These are phyloP conservation scores for Megaceryle alcyon DNA, from an alignment of 2,797 vertebrate species.

Conservation along the genomic window DNA sequence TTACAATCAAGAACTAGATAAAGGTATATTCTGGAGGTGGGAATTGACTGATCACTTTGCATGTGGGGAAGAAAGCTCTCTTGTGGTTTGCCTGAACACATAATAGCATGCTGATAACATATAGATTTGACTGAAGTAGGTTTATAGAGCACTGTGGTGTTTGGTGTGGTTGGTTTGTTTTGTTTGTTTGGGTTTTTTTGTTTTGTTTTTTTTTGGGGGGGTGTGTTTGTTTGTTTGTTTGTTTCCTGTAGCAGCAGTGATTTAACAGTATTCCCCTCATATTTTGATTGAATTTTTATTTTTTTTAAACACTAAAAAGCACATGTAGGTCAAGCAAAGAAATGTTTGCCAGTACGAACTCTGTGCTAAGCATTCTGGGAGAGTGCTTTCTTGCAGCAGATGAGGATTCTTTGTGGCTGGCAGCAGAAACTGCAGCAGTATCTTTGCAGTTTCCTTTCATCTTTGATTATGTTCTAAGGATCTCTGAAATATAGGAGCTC, in stretches of 20 bases:
- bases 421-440: conserved; percentile 78
- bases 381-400: conserved; percentile 75
- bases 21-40: neutral
- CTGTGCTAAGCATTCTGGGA: conserved; percentile 80
- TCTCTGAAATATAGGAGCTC: conserved; percentile 54
- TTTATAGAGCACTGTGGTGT: neutral
- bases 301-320: conserved; percentile 66
- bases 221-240: neutral
- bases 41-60: neutral
- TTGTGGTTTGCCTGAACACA: conserved; percentile 66
- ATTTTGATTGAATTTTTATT: neutral
- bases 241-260: conserved; percentile 72
- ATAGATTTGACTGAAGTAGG: conserved; percentile 44
- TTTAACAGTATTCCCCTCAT: conserved; percentile 32
- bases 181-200: too few relatives aligned
- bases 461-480: conserved; percentile 76
- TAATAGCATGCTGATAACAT: conserved; percentile 30
- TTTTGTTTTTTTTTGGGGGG: too few relatives aligned
- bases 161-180: too few relatives aligned
- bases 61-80: conserved; percentile 33
- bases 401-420: conserved; percentile 80
- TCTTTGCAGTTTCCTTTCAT: conserved; percentile 75
- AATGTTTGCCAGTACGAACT: conserved; percentile 73
- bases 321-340: conserved; percentile 81
- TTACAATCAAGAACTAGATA: neutral